A percentile compares a stretch with the other conserved stretches of the same genome.
These are phyloP conservation scores for Loripinus fragilis DNA, from an alignment of 2,888 invertebrate genomes.

Conservation along the genomic window DNA sequence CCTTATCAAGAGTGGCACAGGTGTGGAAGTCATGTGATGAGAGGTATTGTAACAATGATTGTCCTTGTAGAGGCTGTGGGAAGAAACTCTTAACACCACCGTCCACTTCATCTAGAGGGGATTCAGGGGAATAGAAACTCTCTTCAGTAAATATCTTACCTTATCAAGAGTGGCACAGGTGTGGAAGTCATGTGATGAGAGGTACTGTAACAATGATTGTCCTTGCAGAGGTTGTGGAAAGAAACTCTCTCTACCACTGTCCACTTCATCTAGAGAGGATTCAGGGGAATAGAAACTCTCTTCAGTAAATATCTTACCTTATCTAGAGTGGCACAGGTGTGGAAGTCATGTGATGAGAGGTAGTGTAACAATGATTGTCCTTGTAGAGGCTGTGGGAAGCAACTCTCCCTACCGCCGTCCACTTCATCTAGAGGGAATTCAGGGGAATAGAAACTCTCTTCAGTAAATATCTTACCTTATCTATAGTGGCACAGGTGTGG, in stretches of 20 bases:
- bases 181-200: too few species aligned
- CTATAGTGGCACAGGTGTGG: too few species aligned
- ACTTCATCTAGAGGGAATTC: constrained; percentile 20
- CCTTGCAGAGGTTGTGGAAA: background rate
- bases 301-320: constrained; percentile 68
- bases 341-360: constrained; percentile 89
- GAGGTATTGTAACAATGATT: constrained; percentile 89
- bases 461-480: too few species aligned
- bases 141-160: too few species aligned
- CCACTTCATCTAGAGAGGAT: constrained; percentile 88
- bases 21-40: constrained; percentile 89
- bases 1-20: constrained; percentile 89
- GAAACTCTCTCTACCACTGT: too few species aligned
- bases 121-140: too few species aligned
- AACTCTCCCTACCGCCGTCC: constrained; percentile 41
- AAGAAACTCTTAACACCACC: too few species aligned
- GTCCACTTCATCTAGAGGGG: too few species aligned
- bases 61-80: too few species aligned
- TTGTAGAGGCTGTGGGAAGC: constrained; percentile 84
- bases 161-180: too few species aligned
- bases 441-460: too few species aligned
- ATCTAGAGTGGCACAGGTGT: constrained; percentile 90
- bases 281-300: constrained; percentile 88
- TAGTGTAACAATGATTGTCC: constrained; percentile 90
- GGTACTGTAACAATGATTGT: too few species aligned